phyloP scores from a whole-genome alignment of 2,113 vertebrate genomes.

The Peromyscus maniculatus region DNA sequence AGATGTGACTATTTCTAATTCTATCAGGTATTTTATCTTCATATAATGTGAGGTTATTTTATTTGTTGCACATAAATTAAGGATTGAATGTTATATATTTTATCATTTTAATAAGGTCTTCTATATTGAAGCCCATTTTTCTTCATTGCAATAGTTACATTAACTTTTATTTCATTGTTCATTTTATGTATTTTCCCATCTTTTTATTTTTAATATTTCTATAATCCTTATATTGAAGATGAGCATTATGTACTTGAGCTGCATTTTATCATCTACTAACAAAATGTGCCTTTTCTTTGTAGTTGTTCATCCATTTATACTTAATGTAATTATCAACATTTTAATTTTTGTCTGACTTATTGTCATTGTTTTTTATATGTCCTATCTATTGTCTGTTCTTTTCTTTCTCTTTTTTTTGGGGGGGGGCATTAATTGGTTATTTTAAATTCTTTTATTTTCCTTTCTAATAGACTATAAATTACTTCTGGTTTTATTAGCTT shows the following conservation, averaged over 20 bases:
- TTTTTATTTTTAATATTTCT: slow-evolving; percentile 37
- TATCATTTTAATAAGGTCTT: neutral
- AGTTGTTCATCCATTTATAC: neutral
- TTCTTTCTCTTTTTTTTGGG: neutral
- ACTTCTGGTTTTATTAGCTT: neutral
- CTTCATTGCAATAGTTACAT: neutral
- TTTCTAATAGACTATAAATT: slow-evolving; percentile 3
- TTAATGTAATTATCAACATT: slow-evolving; percentile 3
- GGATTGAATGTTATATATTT: neutral
- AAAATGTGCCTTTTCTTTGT: neutral
- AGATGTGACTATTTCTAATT: neutral
- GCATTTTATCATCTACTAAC: slow-evolving; percentile 3
- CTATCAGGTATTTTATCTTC: neutral
- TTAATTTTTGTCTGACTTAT: neutral
- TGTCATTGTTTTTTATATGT: neutral
- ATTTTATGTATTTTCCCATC: neutral
- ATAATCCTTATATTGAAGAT: neutral
- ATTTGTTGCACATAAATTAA: neutral
- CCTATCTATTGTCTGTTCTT: neutral
- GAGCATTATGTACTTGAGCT: neutral
- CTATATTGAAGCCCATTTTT: neutral
- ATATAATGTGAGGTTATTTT: neutral
- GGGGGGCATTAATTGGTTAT: neutral
- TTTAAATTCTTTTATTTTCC: neutral
- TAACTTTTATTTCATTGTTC: neutral